Evolutionary conservation across 2,888 invertebrate species (phyloP).

Genomic region (Eucera pruinosa): DNA sequence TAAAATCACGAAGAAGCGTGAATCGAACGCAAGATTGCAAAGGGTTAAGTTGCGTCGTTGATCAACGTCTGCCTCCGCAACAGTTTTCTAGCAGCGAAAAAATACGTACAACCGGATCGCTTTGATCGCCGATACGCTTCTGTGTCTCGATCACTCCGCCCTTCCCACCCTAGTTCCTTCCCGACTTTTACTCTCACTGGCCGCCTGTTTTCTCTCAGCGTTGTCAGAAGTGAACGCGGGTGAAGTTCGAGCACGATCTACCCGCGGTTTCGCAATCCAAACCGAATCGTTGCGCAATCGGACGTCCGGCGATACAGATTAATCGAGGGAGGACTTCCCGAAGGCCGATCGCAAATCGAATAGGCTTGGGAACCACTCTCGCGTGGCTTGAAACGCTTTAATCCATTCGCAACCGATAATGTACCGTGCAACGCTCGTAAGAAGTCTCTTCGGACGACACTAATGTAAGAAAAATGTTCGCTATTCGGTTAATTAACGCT

Average conservation of each 20-base stretch:
- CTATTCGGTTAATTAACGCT: too few relatives aligned
- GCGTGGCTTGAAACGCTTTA: too few relatives aligned
- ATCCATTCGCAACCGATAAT: too few relatives aligned
- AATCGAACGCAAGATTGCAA: too few relatives aligned
- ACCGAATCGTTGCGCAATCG: constrained; percentile 39
- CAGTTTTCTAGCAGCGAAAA: background rate
- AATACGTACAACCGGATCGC: background rate
- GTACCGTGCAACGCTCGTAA: too few relatives aligned
- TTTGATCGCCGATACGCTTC: constrained; percentile 16
- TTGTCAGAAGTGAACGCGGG: constrained; percentile 38
- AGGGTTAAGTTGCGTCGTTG: constrained; percentile 35
- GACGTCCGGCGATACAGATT: constrained; percentile 49
- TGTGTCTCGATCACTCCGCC: background rate
- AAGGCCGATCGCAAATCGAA: constrained; percentile 6
- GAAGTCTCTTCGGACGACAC: too few relatives aligned
- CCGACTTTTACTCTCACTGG: background rate
- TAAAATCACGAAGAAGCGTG: too few relatives aligned
- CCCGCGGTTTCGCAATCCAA: constrained; percentile 55
- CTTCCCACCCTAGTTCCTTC: constrained; percentile 33
- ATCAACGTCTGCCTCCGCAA: constrained; percentile 15
- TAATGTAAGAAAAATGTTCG: too few relatives aligned
- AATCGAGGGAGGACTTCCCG: constrained; percentile 5
- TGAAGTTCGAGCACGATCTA: constrained; percentile 28
- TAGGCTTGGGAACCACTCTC: too few relatives aligned
- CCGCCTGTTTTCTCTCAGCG: constrained; percentile 31